Conservation (phyloP, 92 coral and sea anemone species). For the Phenganax marumi region DNA sequence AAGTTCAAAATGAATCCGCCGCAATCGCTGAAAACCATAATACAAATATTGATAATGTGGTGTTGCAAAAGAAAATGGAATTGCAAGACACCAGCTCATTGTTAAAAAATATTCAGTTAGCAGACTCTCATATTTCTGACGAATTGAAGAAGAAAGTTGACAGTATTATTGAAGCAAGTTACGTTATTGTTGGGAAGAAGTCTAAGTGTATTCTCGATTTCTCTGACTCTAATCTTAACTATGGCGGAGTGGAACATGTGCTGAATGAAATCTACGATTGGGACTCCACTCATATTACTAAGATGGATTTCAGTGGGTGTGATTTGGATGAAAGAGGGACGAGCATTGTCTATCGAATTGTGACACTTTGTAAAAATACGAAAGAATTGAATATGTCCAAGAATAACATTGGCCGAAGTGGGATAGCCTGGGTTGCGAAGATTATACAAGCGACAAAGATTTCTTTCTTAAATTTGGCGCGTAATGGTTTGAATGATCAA, state of each 20-base stretch:
- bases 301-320: constrained; percentile 24
- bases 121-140: background rate
- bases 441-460: constrained; percentile 56
- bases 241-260: constrained; percentile 49
- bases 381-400: constrained; percentile 70
- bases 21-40: no score
- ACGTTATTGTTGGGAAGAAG: background rate
- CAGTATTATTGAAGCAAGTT: background rate
- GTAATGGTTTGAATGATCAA: constrained; percentile 66
- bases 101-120: no score
- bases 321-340: constrained; percentile 46
- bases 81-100: background rate
- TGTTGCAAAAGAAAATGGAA: no score
- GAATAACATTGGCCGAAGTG: constrained; percentile 59
- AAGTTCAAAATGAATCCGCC: background rate
- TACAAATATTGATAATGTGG: no score
- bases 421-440: constrained; percentile 59
- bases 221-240: constrained; percentile 64
- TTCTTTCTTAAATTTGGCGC: constrained; percentile 61
- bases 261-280: background rate
- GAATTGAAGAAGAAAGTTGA: background rate
- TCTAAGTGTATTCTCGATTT: constrained; percentile 48
- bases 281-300: background rate
- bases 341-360: constrained; percentile 65
- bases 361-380: constrained; percentile 46